These are phyloP conservation scores for Scomberomorus guttatus DNA, from an alignment of 2,797 vertebrate genomes.

Conservation along the genomic window DNA sequence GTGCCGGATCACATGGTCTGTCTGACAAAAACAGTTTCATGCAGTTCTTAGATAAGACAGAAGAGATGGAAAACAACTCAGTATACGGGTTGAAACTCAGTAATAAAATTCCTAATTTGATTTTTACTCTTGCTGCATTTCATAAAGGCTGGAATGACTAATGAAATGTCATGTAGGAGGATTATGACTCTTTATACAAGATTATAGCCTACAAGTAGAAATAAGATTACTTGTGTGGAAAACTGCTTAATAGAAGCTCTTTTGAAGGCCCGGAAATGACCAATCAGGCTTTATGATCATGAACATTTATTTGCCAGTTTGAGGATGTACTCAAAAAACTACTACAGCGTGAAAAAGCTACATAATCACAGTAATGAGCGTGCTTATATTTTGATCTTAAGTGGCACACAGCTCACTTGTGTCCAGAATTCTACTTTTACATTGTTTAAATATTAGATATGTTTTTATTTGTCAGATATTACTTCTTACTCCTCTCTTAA, in stretches of 20 bases:
- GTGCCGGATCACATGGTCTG: conserved; percentile 67
- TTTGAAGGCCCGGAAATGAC: background rate
- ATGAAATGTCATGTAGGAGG: background rate
- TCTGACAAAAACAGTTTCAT: conserved; percentile 68
- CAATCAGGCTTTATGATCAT: background rate
- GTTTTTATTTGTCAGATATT: conserved; percentile 36
- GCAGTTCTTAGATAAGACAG: conserved; percentile 53
- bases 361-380: background rate
- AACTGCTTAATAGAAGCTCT: background rate
- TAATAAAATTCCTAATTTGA: background rate
- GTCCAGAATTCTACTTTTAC: background rate
- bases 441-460: conserved; percentile 24
- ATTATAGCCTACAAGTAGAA: conserved; percentile 7
- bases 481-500: conserved; percentile 26
- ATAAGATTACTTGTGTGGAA: conserved; percentile 12
- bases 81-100: background rate
- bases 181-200: conserved; percentile 12
- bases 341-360: background rate
- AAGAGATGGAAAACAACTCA: conserved; percentile 47
- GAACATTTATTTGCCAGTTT: conserved; percentile 1
- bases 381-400: conserved; percentile 2
- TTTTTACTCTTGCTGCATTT: conserved; percentile 4
- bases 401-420: background rate
- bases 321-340: background rate
- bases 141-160: background rate